These are phyloP conservation scores for Cuniculus paca DNA, from an alignment of 2,797 vertebrate genomes.

Conservation along the genomic window DNA sequence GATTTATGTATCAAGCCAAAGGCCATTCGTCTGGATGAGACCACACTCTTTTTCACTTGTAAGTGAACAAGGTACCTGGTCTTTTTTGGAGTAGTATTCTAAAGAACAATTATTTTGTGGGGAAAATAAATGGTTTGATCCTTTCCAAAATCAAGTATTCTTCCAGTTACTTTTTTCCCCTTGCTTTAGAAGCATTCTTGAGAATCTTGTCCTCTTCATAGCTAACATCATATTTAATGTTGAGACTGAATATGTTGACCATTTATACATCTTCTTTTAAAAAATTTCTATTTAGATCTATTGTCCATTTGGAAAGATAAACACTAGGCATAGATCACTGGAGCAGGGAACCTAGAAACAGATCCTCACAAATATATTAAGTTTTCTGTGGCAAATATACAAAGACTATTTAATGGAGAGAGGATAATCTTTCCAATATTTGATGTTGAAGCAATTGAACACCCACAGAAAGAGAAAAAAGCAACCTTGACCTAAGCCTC, in stretches of 20 bases:
- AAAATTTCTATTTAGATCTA: background rate
- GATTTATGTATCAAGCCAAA: constrained; percentile 92
- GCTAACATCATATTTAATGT: background rate
- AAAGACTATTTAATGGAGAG: background rate
- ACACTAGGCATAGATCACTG: background rate
- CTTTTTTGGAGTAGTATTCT: constrained; percentile 41
- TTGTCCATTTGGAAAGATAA: background rate
- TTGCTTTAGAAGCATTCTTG: constrained; percentile 33
- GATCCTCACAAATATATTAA: background rate
- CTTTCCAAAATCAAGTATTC: constrained; percentile 28
- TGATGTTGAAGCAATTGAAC: background rate
- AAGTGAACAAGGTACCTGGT: constrained; percentile 83
- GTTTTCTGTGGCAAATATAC: background rate
- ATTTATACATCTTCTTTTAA: background rate
- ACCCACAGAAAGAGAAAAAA: background rate
- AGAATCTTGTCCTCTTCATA: background rate
- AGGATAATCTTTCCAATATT: background rate
- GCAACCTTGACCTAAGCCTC: background rate
- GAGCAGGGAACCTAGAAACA: background rate
- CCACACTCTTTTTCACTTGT: constrained; percentile 93
- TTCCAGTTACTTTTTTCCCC: background rate
- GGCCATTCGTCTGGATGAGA: constrained; percentile 88
- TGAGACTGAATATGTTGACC: background rate
- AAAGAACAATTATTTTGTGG: constrained; percentile 47
- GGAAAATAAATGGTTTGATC: background rate